Conservation (phyloP, 2,113 vertebrate species). For the Lasiurus borealis region DNA sequence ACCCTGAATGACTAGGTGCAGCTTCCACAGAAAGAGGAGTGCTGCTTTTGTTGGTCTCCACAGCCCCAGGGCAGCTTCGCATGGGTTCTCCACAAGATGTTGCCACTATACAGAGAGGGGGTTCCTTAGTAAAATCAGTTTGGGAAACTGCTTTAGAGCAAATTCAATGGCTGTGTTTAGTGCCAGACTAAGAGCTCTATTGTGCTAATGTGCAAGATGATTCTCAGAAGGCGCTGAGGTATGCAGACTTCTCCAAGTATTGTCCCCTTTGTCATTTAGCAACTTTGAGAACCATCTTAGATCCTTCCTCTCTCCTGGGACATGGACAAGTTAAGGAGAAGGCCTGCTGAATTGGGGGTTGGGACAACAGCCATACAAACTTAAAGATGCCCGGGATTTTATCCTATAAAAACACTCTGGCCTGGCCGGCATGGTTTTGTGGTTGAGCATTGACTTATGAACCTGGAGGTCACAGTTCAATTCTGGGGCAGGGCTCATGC, state of each 20-base stretch:
- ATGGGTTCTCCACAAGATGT: neutral
- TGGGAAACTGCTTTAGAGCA: neutral
- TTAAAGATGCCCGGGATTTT: neutral
- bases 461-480: too few species aligned
- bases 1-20: neutral
- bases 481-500: too few species aligned
- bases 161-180: neutral
- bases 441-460: too few species aligned
- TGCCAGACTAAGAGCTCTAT: neutral
- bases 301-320: neutral
- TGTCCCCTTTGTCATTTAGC: neutral
- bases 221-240: neutral
- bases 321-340: neutral
- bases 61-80: neutral
- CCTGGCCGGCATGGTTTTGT: too few species aligned
- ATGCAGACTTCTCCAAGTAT: neutral
- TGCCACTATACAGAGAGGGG: neutral
- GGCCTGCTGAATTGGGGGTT: rapidly evolving
- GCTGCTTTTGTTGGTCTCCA: neutral
- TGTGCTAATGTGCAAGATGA: neutral
- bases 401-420: neutral
- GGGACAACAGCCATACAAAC: neutral
- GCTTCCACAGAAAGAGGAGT: neutral
- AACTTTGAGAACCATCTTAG: neutral
- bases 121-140: neutral